A percentile compares a stretch with the other conserved stretches of the same genome.
Conservation (phyloP, 2,888 invertebrate genomes). For the Syritta pipiens region DNA sequence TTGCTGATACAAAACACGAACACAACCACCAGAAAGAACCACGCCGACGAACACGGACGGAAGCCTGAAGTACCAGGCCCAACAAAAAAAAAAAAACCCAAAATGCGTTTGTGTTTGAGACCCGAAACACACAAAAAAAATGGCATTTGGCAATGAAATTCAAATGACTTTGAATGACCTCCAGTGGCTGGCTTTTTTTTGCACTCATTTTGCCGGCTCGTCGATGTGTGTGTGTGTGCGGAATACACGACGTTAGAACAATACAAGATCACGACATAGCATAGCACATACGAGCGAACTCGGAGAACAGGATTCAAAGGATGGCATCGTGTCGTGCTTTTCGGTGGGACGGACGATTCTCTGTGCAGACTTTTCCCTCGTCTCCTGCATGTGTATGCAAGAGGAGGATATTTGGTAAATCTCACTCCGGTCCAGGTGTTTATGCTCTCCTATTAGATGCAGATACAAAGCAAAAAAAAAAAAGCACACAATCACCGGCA, state of each 20-base stretch:
- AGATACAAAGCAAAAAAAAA: neutral
- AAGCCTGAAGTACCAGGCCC: constrained; percentile 33
- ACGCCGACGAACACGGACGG: constrained; percentile 4
- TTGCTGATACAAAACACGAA: constrained; percentile 4
- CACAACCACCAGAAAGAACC: constrained; percentile 13
- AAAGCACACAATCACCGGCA: neutral
- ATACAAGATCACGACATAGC: constrained; percentile 36
- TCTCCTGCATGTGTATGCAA: neutral
- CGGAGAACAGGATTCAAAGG: constrained; percentile 34
- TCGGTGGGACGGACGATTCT: neutral
- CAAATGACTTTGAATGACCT: constrained; percentile 69
- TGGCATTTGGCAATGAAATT: constrained; percentile 69
- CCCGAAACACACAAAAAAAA: constrained; percentile 42
- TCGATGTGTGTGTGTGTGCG: neutral
- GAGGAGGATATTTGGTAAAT: neutral
- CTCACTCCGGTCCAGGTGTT: constrained; percentile 5
- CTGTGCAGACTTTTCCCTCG: neutral
- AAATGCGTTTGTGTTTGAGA: constrained; percentile 16
- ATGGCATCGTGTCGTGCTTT: neutral
- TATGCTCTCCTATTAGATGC: constrained; percentile 3
- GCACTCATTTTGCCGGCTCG: constrained; percentile 36
- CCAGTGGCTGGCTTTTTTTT: constrained; percentile 52
- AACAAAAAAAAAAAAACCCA: neutral
- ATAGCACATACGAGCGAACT: neutral
- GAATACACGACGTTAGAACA: constrained; percentile 30